Conservation (phyloP, 1,140 invertebrate genomes). For the Drosophila sproati region DNA sequence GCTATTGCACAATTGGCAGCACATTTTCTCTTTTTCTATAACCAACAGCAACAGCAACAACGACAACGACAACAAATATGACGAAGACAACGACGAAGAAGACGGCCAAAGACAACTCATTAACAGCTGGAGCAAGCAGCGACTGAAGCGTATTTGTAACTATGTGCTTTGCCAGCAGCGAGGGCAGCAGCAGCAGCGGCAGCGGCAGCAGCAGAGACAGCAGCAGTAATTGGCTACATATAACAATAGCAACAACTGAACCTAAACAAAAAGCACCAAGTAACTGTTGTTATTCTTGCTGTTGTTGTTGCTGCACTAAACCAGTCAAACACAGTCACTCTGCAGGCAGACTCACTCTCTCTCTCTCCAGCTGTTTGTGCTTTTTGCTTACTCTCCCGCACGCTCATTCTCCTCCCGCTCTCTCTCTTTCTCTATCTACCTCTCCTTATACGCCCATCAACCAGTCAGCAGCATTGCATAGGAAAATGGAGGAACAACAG, state of each 20-base stretch:
- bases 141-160: conserved; percentile 37
- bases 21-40: conserved; percentile 64
- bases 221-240: not conserved
- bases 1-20: conserved; percentile 55
- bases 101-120: conserved; percentile 46
- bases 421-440: conserved; percentile 1
- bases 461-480: conserved; percentile 19
- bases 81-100: not conserved
- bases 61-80: conserved; percentile 8
- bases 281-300: conserved; percentile 20
- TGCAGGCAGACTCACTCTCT: not conserved
- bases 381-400: not conserved
- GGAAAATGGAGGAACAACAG: conserved; percentile 68
- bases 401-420: conserved; percentile 17
- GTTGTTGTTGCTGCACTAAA: not conserved
- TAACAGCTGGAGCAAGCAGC: conserved; percentile 60
- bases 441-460: conserved; percentile 13
- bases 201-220: conserved; percentile 19
- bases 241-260: conserved; percentile 58
- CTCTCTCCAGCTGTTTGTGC: conserved; percentile 28
- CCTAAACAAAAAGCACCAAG: conserved; percentile 56
- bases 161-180: conserved; percentile 27
- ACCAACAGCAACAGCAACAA: conserved; percentile 6
- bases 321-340: conserved; percentile 29
- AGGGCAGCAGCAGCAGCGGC: conserved; percentile 13